Percentiles rank a stretch among this genome's conserved stretches.
Conservation (phyloP, 2,888 invertebrate genomes). For the Pediacus dermestoides region DNA sequence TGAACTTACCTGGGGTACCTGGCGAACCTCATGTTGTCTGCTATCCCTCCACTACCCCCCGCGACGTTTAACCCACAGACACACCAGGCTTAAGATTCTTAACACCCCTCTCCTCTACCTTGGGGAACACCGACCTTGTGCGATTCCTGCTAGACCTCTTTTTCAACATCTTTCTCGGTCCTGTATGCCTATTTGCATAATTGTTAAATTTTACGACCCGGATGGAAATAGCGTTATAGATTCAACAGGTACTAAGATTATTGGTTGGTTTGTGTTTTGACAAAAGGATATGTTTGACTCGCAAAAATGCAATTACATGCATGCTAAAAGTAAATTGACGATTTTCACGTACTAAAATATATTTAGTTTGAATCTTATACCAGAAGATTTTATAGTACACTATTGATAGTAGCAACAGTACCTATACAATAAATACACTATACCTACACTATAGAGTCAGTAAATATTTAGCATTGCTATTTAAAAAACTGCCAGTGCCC, state of each 20-base stretch:
- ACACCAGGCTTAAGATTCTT: slow-evolving; percentile 11
- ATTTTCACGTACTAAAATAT: no score
- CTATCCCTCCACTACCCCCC: slow-evolving; percentile 31
- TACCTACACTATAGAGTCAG: no score
- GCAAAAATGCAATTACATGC: no score
- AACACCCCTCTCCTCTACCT: slow-evolving; percentile 3
- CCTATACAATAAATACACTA: no score
- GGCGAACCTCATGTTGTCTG: slow-evolving; percentile 15
- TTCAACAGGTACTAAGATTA: background rate
- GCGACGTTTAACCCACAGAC: slow-evolving; percentile 28
- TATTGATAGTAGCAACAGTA: no score
- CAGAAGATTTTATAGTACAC: no score
- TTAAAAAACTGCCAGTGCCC: no score
- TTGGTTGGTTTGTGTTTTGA: no score
- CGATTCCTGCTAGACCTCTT: background rate
- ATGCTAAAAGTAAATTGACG: no score
- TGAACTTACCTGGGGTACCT: slow-evolving; percentile 33
- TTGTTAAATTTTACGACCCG: slow-evolving; percentile 1
- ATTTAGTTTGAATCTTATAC: no score
- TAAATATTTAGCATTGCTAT: no score
- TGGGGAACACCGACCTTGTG: background rate
- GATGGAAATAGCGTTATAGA: background rate
- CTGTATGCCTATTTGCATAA: background rate
- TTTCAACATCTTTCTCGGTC: background rate
- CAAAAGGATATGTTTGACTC: no score